Evolutionary conservation across 2,888 invertebrate genomes (phyloP), one percentile per base, ranked within the genome.

Genomic region (Tenthredo amoena): DNA sequence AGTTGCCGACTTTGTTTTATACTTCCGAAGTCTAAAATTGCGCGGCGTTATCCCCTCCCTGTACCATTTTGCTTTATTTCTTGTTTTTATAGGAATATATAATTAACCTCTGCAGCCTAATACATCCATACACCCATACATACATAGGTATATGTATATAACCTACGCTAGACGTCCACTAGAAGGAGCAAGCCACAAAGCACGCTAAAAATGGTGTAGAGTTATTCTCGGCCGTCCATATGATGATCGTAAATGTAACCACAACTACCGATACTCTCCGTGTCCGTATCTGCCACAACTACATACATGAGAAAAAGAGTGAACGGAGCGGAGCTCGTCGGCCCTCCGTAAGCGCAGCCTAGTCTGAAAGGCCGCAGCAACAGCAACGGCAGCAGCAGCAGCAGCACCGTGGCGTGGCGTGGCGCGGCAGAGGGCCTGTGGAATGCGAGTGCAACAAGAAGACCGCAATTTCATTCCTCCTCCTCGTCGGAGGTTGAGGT

Each of bases 371-470:
- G 83, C 82, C 68, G 43, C 26, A 72, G 72, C 40, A 40, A 40
- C 40, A 37, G 77, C 50, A 50, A 26, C 26, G 10, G 72, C 40
- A 40, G 7, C 40, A 37, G 77, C 55, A 55, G 31, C 31, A 26
- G 72, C 43, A 26, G n/a, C 55, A 55, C 50, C 18, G 18, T 21
- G 26, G n/a, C 55, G 55, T n/a, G 55, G 55, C 18, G 18, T 50
- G 50, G 77, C 62, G 55, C 37, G 83, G 86, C 86, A 89, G 88
- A 89, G 87, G 89, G 89, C 89, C 91, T 90, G 89, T 89, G 91
- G 91, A 91, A 91, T 91, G 91, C 91, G 90, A 90, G 88, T 89
- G 87, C 88, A 88, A 88, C 86, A 88, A 88, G 87, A 88, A 87
- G 86, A 88, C 31, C 62, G 85, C 87, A 85, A 88, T 87, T 87